Percentiles rank a stretch among this genome's conserved stretches.
Evolutionary conservation across 2,888 invertebrate species (phyloP).

Genomic region (Lordiphosa andalusiaca): DNA sequence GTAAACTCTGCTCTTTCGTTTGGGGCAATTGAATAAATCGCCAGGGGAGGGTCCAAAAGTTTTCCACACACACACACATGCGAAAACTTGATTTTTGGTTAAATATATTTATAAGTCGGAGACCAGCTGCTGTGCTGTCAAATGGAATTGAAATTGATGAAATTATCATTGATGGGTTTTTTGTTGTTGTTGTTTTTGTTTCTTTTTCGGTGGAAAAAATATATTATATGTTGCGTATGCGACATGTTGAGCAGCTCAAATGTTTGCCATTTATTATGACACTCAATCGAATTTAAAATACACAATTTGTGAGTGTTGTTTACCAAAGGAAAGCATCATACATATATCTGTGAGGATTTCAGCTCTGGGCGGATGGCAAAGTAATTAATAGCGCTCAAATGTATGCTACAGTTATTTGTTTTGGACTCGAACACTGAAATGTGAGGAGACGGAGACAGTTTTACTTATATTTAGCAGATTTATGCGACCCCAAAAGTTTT

Average conservation of each 20-base stretch:
- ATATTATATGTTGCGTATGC: too few species aligned
- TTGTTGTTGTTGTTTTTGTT: not conserved
- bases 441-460: too few species aligned
- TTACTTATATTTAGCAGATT: not conserved
- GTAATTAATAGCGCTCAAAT: conserved; percentile 1
- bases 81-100: conserved; percentile 3
- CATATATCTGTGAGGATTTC: too few species aligned
- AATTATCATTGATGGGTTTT: conserved; percentile 40
- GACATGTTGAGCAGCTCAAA: too few species aligned
- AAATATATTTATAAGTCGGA: conserved; percentile 14
- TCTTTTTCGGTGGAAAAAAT: not conserved
- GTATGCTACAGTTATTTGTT: conserved; percentile 6
- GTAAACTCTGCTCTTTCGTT: conserved; percentile 3
- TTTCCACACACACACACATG: not conserved
- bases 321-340: not conserved
- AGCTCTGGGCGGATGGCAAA: too few species aligned
- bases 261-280: not conserved
- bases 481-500: conserved; percentile 2
- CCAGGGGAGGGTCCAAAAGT: not conserved
- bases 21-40: conserved; percentile 27
- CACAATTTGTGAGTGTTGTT: too few species aligned
- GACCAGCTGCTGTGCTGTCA: not conserved
- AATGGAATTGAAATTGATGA: conserved; percentile 31
- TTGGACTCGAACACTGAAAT: not conserved
- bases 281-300: not conserved